Conservation (phyloP, 2,888 invertebrate species). For the Drosophila atripex region DNA sequence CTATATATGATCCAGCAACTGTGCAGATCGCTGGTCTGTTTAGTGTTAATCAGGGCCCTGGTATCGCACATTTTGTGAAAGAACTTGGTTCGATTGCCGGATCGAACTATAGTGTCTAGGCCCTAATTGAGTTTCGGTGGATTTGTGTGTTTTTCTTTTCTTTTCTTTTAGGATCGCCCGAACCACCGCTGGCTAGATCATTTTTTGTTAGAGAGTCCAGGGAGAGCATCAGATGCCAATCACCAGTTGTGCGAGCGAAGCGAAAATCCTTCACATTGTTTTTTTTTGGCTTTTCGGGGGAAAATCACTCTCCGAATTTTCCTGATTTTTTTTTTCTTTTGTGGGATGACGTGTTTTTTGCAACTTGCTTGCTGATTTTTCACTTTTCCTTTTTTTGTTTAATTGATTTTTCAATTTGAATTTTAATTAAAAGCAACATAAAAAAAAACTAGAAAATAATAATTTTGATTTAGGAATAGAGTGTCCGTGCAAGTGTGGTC, state of each 20-base stretch:
- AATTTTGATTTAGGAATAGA: background rate
- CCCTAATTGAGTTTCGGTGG: background rate
- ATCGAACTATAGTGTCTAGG: slow-evolving; percentile 1
- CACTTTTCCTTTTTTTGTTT: background rate
- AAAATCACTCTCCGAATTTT: slow-evolving; percentile 19
- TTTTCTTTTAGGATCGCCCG: background rate
- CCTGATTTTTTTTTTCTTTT: slow-evolving; percentile 17
- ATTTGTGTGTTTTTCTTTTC: no score
- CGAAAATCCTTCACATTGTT: slow-evolving; percentile 37
- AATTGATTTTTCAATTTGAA: slow-evolving; percentile 12
- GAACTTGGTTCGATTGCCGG: slow-evolving; percentile 5
- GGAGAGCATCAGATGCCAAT: slow-evolving; percentile 16
- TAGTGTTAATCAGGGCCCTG: slow-evolving; percentile 86
- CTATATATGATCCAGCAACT: slow-evolving; percentile 91
- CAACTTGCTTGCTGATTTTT: background rate
- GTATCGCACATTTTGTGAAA: slow-evolving; percentile 85
- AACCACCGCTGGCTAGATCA: slow-evolving; percentile 10
- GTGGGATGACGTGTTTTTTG: slow-evolving; percentile 65
- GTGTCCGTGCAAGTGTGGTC: slow-evolving; percentile 26
- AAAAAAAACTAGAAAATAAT: slow-evolving; percentile 18
- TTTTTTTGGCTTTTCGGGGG: background rate
- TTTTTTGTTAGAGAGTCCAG: background rate
- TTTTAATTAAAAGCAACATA: slow-evolving; percentile 28
- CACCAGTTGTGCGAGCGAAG: no score
- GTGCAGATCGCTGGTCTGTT: slow-evolving; percentile 87